Evolutionary conservation across 2,113 vertebrate genomes (phyloP), one percentile per base, ranked within the genome.

Genomic region (Silurus glanis): DNA sequence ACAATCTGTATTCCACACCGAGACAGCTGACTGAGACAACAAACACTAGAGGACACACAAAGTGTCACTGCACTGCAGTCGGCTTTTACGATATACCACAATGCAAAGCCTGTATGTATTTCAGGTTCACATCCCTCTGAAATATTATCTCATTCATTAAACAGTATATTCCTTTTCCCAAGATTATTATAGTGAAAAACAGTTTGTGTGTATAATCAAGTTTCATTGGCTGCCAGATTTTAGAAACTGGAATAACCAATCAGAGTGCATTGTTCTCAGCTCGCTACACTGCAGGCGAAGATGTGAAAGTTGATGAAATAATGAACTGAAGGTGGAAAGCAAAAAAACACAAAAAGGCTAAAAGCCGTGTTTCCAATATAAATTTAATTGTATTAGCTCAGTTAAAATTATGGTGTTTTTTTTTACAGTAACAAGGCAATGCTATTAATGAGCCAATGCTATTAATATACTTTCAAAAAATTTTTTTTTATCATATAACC

Each of bases 1-100:
- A 61, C 51, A 14, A 87, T 74, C n/a, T 80, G 37, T 71, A 47
- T 82, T 25, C 47, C 23, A 45, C 61, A 23, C 47, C 75, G 47
- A 80, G 78, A 58, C 25, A 37, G 69, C 51, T 53, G 69, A 67
- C 67, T 76, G 21, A 25, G 4, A 79, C 76, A 59, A 79, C 49
- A 55, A 66, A 79, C 59, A 56, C 16, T 0, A 45, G 45, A 56
- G 59, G 59, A 66, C 74, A 45, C 59, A 55, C 49, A 74, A 79
- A 66, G 49, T 23, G 61, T 28, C 83, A 53, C n/a, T 19, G 47
- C 37, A 23, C 58, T 17, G 14, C 45, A 64, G 16, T 72, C 45
- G 64, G 79, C 45, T 74, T 49, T 47, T 72, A 75, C 5, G 3
- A 21, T 49, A 8, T 47, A 47, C 72, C 19, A 72, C 1, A 47